phyloP scores from a whole-genome alignment of 2,797 vertebrate genomes.

The Artibeus jamaicensis region DNA sequence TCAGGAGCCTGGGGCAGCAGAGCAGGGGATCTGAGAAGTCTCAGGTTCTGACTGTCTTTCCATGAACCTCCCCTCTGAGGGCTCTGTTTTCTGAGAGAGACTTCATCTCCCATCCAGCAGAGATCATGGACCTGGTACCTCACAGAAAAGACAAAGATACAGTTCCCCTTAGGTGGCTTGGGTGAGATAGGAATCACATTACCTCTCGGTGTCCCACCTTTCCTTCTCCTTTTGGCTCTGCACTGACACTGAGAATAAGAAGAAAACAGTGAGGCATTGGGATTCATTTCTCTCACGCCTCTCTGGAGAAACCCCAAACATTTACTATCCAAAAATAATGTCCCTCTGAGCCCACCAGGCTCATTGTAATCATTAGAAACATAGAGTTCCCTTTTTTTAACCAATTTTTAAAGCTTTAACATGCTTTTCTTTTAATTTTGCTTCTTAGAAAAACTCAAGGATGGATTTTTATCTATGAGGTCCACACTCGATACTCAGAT shows the following conservation, averaged over 20 bases:
- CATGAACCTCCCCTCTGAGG: not conserved
- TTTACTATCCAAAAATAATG: not conserved
- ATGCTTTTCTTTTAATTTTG: not conserved
- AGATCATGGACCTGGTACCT: not conserved
- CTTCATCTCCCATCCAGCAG: not conserved
- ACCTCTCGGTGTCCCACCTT: not conserved
- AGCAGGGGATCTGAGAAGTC: not conserved
- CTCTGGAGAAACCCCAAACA: not conserved
- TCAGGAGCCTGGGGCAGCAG: accelerated
- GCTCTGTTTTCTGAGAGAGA: not conserved
- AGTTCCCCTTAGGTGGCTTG: too few species aligned
- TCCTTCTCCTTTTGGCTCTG: not conserved
- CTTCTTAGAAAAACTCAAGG: not conserved
- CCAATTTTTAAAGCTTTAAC: not conserved
- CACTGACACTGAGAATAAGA: not conserved
- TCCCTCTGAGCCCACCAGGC: not conserved
- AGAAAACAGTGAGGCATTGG: not conserved
- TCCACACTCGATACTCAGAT: not conserved
- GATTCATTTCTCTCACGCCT: not conserved
- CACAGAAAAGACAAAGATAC: not conserved
- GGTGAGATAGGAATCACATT: not conserved
- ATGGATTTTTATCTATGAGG: not conserved
- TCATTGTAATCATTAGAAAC: not conserved
- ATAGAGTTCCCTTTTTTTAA: not conserved
- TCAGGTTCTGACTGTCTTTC: not conserved